Evolutionary conservation across 2,797 vertebrate species (phyloP).

Genomic region (Scarus forsteni): DNA sequence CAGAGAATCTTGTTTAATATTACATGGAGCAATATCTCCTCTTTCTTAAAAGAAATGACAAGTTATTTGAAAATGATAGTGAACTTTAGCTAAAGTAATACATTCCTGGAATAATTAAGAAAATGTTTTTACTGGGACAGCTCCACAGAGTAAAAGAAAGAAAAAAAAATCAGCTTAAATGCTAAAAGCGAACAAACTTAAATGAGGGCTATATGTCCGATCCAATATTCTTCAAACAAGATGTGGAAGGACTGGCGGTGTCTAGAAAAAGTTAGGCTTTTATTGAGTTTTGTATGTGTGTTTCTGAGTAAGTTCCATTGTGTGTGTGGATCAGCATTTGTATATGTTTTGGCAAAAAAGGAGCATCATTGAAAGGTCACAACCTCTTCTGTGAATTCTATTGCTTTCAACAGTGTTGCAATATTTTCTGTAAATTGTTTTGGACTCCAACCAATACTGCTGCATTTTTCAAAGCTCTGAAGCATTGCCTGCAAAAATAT

Average conservation of each 20-base stretch:
- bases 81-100: no score
- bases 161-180: neutral
- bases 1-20: no score
- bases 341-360: slow-evolving; percentile 45
- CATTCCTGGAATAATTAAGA: no score
- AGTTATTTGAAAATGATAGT: no score
- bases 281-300: neutral
- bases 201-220: neutral
- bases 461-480: slow-evolving; percentile 52
- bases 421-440: slow-evolving; percentile 68
- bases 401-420: slow-evolving; percentile 51
- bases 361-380: slow-evolving; percentile 40
- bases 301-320: neutral
- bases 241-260: neutral
- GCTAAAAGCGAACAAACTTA: neutral
- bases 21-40: no score
- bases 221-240: slow-evolving; percentile 13
- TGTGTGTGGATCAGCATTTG: neutral
- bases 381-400: slow-evolving; percentile 57
- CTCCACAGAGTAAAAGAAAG: neutral
- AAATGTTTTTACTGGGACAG: neutral
- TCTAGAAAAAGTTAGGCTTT: slow-evolving; percentile 32
- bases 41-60: no score
- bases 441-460: slow-evolving; percentile 59
- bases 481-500: slow-evolving; percentile 44